A percentile compares a stretch with the other conserved stretches of the same genome.
Conservation (phyloP, 2,888 invertebrate genomes). For the Clusia tigrina region DNA sequence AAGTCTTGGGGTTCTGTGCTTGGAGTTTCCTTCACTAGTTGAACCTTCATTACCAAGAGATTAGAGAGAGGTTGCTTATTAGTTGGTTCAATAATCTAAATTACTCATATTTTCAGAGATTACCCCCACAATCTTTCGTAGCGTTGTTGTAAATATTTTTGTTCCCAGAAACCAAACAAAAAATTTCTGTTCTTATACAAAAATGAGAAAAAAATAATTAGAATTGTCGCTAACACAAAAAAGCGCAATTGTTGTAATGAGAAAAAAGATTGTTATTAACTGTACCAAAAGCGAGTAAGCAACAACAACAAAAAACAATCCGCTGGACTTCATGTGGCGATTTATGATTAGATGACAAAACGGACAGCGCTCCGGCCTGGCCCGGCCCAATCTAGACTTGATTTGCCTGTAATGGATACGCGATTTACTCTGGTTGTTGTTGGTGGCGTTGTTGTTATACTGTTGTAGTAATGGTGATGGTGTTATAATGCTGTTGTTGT, state of each 20-base stretch:
- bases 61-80: too few relatives aligned
- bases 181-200: too few relatives aligned
- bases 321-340: conserved; percentile 49
- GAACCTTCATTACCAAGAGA: too few relatives aligned
- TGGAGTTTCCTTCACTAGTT: too few relatives aligned
- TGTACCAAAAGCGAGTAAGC: neutral
- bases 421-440: conserved; percentile 18
- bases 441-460: too few relatives aligned
- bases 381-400: neutral
- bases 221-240: neutral
- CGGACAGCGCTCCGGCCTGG: neutral
- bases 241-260: neutral
- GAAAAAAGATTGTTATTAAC: neutral
- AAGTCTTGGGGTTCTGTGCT: too few relatives aligned
- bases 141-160: too few relatives aligned
- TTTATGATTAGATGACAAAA: conserved; percentile 54
- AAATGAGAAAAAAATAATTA: conserved; percentile 3
- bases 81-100: too few relatives aligned
- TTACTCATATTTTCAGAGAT: too few relatives aligned
- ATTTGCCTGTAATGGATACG: neutral
- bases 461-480: neutral
- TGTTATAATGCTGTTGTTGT: neutral
- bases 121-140: too few relatives aligned
- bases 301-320: conserved; percentile 11
- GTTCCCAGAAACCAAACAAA: too few relatives aligned